These are phyloP conservation scores for Mormyrus lacerda DNA, from an alignment of 2,113 vertebrate species.

Conservation along the genomic window DNA sequence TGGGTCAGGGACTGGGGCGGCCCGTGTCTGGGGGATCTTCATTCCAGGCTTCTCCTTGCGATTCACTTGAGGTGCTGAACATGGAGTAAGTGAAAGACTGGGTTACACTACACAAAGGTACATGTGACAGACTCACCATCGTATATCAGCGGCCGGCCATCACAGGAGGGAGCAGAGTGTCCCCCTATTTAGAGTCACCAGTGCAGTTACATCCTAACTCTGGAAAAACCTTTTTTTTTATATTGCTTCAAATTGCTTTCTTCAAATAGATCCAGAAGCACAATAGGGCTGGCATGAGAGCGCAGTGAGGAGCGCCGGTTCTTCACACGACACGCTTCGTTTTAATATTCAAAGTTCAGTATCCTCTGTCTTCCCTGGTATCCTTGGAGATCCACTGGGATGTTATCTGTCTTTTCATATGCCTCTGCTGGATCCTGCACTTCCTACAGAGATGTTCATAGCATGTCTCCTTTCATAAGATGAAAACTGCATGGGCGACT, in stretches of 20 bases:
- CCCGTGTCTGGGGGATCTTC: slow-evolving; percentile 5
- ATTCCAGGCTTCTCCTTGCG: slow-evolving; percentile 56
- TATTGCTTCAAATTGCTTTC: background rate
- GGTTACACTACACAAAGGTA: background rate
- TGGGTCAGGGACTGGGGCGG: slow-evolving; percentile 19
- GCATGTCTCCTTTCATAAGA: background rate
- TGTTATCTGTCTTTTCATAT: background rate
- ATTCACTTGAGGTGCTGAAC: slow-evolving; percentile 51
- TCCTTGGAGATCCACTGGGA: background rate
- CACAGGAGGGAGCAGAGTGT: background rate
- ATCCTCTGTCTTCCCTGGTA: background rate
- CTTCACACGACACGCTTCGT: background rate
- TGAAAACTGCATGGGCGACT: background rate
- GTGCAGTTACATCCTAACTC: background rate
- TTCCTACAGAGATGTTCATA: background rate
- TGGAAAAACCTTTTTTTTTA: background rate
- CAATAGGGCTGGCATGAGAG: background rate
- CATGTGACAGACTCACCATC: background rate
- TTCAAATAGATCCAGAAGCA: background rate
- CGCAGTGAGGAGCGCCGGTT: background rate
- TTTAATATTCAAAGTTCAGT: background rate
- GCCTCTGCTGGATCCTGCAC: background rate
- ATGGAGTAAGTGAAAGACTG: background rate
- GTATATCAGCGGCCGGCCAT: background rate
- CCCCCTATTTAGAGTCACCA: background rate